Base-by-base conservation (phyloP, 2,888 invertebrate species). In the Automeris io region DNA sequence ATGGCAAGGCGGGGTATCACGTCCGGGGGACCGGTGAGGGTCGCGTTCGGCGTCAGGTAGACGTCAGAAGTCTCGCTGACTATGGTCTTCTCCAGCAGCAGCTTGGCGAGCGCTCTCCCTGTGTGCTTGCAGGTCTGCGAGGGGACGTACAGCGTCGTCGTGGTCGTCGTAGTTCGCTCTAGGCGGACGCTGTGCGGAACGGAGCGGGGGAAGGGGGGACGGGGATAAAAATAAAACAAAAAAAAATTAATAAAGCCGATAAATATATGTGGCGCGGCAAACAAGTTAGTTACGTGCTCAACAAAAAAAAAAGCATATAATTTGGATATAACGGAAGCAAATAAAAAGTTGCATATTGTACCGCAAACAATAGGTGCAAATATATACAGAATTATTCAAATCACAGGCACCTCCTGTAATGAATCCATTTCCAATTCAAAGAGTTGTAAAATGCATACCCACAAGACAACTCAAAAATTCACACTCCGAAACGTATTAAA, bases 21-120 rank as follows among this genome's bases (percentile, higher is more conserved):
- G 70, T 81, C 83, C 13, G 79, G 82, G 35, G 72, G 70, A 4
- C 61, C 64, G 11, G 53, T 54, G 37, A 76, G 70, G 39, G 85
- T 72, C 39, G 54, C 42, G 68, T 77, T 70, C 37, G 83, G 80
- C 24, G 86, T 78, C 35, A 74, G 71, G 62, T 58, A 85, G 23
- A 62, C 31, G 48, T 79, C 81, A 4, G 77, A 70, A 35, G 56
- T 43, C 41, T 78, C 80, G 54, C 54, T 54, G 38, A 58, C 55
- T 18, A 54, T 33, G 3, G 68, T 68, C 46, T 57, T 49, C 54
- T 75, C 74, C 26, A 82, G 51, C 43, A 73, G 49, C 52, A 81
- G 71, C 57, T 67, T 70, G 54, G 67, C 41, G 38, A 74, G 67
- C 46, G 66, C 39, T 37, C 69, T 68, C 25, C 64, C 61, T 48